phyloP scores from a whole-genome alignment of 2,888 invertebrate genomes.

The Phragmatobia fuliginosa region DNA sequence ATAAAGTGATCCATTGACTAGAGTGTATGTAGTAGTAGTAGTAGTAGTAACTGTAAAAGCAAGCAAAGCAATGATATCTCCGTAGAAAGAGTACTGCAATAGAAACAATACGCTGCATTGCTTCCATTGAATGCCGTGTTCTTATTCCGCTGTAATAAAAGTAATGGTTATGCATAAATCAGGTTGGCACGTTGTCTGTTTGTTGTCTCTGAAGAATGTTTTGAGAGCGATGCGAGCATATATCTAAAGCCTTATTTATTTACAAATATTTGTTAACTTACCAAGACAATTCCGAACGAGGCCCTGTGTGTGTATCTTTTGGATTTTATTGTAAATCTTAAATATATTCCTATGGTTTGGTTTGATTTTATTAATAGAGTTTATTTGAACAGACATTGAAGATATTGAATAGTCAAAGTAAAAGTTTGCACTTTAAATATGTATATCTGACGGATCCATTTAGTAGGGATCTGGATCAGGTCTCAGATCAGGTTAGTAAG shows the following conservation, averaged over 20 bases:
- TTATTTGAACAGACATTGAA: neutral
- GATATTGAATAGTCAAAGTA: neutral
- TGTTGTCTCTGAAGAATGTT: constrained; percentile 51
- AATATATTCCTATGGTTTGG: constrained; percentile 16
- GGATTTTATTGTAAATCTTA: constrained; percentile 41
- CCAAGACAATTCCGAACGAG: constrained; percentile 56
- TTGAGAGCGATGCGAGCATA: constrained; percentile 42
- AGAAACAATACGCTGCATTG: constrained; percentile 43
- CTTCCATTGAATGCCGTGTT: constrained; percentile 48
- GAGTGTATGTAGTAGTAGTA: no score
- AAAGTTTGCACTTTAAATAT: neutral
- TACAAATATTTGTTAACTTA: constrained; percentile 70
- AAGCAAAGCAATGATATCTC: constrained; percentile 34
- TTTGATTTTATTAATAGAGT: neutral
- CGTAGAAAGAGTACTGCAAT: constrained; percentile 32
- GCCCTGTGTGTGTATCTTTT: constrained; percentile 54
- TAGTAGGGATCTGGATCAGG: neutral
- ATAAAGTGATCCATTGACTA: no score
- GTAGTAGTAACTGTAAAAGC: no score
- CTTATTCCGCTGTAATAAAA: constrained; percentile 57
- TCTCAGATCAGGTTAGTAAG: no score
- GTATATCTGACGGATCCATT: neutral
- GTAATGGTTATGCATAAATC: constrained; percentile 68
- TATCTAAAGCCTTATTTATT: constrained; percentile 69
- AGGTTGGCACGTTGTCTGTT: constrained; percentile 44